Base-by-base conservation (phyloP, 2,113 vertebrate species). In the Xiphophorus maculatus region DNA sequence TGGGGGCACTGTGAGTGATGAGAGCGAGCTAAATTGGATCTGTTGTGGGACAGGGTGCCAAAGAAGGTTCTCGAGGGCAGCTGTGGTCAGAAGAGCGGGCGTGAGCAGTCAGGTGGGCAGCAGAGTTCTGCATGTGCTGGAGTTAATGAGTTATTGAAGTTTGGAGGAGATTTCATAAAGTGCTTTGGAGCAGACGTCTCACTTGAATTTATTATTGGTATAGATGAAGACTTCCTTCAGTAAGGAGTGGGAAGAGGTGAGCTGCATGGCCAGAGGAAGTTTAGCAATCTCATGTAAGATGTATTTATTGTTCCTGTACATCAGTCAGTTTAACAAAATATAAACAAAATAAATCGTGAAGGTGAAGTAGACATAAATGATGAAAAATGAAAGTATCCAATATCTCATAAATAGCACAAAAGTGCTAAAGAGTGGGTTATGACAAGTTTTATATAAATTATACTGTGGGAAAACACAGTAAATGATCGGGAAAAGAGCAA, bases 1-100 rank as follows among this genome's bases (percentile, higher is more conserved):
- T 68, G 37, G 72, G 84, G 67, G 65, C 63, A 77, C 51, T 66
- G 68, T 69, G 71, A 61, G 17, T 51, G 71, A 76, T 74, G 63
- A 73, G 70, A 66, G 61, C 62, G 33, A 70, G 61, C 63, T 76
- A 42, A 74, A 71, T 58, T 63, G 37, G 69, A 71, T 74, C 35
- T 29, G 37, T 62, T 71, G 54, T 40, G 14, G 12, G 30, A 69
- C 68, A 62, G 25, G 14, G n/a, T 30, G 63, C 27, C 44, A 66
- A 35, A 29, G 32, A 76, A 63, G 69, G 69, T 71, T 71, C 73
- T 35, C 5, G 35, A 71, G 79, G 73, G 69, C 71, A 63, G 69
- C n/a, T 51, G 78, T 40, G 78, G 71, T 80, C 66, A 69, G 15
- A 61, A 61, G 42, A 79, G 65, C 35, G 29, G 63, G 27, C 15